phyloP scores from a whole-genome alignment of 1,140 invertebrate genomes.

The Propsilocerus akamusi region DNA sequence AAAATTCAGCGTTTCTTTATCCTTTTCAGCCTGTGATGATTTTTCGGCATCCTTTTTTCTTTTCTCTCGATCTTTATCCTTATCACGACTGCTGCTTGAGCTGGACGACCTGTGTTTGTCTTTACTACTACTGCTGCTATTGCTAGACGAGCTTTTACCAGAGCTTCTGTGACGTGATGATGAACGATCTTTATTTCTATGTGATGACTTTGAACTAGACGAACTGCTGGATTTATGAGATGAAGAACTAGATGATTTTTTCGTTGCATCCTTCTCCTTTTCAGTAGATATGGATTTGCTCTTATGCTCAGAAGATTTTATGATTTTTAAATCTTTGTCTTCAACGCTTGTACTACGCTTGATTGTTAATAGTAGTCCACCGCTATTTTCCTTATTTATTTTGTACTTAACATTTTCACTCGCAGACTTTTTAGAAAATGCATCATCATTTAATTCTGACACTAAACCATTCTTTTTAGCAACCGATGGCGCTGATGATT shows the following conservation, averaged over 20 bases:
- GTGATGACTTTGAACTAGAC: conserved; percentile 5
- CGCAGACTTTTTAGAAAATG: conserved; percentile 22
- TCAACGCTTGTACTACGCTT: not conserved
- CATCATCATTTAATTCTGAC: too few relatives aligned
- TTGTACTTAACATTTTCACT: conserved; percentile 19
- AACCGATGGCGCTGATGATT: not conserved
- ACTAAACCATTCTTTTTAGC: conserved; percentile 25
- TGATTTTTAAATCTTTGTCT: not conserved
- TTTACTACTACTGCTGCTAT: conserved; percentile 8
- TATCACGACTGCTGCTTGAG: conserved; percentile 10
- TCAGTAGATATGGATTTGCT: conserved; percentile 10
- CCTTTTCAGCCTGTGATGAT: conserved; percentile 35
- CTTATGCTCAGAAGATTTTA: conserved; percentile 5
- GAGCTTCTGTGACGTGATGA: conserved; percentile 11
- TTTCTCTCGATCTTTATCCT: conserved; percentile 16
- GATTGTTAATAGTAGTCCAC: not conserved
- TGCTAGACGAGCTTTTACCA: conserved; percentile 7
- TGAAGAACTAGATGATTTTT: conserved; percentile 16
- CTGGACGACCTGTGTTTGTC: conserved; percentile 6
- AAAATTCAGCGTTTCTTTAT: conserved; percentile 45
- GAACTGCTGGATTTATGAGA: conserved; percentile 7
- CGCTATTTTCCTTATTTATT: not conserved
- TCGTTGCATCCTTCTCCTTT: conserved; percentile 26
- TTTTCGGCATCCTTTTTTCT: conserved; percentile 28
- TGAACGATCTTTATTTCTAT: not conserved